Base-by-base conservation (phyloP, 2,888 invertebrate species). In the Cataglyphis cursor region DNA sequence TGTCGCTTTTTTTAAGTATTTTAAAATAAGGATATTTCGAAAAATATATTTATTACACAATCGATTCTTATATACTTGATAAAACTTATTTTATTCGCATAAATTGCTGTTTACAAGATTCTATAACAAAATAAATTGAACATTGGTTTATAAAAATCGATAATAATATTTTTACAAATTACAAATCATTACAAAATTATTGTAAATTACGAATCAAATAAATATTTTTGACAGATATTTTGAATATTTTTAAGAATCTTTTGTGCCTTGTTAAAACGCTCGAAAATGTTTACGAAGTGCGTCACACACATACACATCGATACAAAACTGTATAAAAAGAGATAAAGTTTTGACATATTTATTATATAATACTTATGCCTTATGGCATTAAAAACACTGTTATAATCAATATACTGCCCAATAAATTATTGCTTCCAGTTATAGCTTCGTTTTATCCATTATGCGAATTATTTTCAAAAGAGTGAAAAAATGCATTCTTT, bases 371-470 rank as follows among this genome's bases (percentile, higher is more conserved):
- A 24, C 12, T n/a, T 51, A 24, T 38, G 38, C 24, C 21, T 54
- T 64, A 21, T 5, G 28, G 10, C 5, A 15, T 65, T 12, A 10
- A 3, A 66, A 75, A 28, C 12, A n/a, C 1, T 48, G 8, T 48
- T 64, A 44, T 21, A 0, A 15, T 6, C 12, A 51, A 35, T 64
- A 1, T 0, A 28, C 3, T 15, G 21, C 57, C 0, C 18, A 41
- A 57, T 78, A 41, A 28, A 24, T 78, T 78, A 78, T 70, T 70
- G 54, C 41, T 78, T 41, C 6, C 35, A 28, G 18, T 70, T 57
- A 57, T n/a, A 76, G 54, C 72, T 68, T 57, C 0, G 12, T 51
- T 38, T 28, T 41, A 28, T 41, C n/a, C n/a, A 68, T 5, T 41
- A 28, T 9, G 10, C 41, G 6, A 57, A 18, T 70, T 70, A 44